A percentile compares a stretch with the other conserved stretches of the same genome.
phyloP scores from a whole-genome alignment of 2,888 invertebrate genomes.

The Parascotia fuliginaria region DNA sequence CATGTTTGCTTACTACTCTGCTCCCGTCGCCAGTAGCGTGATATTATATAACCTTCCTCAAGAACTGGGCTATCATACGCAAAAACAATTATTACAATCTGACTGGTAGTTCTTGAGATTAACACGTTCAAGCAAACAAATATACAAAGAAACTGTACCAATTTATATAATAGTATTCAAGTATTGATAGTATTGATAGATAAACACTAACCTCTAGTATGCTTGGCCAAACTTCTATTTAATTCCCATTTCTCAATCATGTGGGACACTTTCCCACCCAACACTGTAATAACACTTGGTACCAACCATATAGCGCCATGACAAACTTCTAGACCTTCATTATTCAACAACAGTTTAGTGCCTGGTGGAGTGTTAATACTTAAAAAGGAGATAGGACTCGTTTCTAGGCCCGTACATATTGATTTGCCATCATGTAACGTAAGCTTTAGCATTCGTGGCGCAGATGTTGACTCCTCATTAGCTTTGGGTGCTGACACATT shows the following conservation, averaged over 20 bases:
- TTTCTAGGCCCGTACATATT: conserved; percentile 91
- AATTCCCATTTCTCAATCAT: conserved; percentile 96
- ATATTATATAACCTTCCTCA: no score
- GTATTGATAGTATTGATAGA: no score
- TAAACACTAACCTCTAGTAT: conserved; percentile 80
- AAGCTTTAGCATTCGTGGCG: conserved; percentile 93
- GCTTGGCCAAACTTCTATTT: conserved; percentile 87
- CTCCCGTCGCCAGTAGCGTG: no score
- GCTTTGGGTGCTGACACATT: conserved; percentile 96
- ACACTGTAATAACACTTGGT: conserved; percentile 88
- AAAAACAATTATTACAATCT: no score
- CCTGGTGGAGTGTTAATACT: conserved; percentile 96
- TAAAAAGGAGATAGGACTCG: conserved; percentile 88
- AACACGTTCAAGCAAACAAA: no score
- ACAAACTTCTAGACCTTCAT: conserved; percentile 83
- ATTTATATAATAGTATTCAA: no score
- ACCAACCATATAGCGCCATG: conserved; percentile 91
- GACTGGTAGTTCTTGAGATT: no score
- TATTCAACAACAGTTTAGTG: conserved; percentile 88
- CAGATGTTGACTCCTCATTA: conserved; percentile 93
- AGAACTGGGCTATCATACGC: no score
- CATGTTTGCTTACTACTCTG: no score
- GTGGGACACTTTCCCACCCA: conserved; percentile 94
- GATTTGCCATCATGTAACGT: conserved; percentile 94
- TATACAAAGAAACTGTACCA: no score